Base-by-base conservation (phyloP, 23 tunicate species). In the Styela clava region DNA sequence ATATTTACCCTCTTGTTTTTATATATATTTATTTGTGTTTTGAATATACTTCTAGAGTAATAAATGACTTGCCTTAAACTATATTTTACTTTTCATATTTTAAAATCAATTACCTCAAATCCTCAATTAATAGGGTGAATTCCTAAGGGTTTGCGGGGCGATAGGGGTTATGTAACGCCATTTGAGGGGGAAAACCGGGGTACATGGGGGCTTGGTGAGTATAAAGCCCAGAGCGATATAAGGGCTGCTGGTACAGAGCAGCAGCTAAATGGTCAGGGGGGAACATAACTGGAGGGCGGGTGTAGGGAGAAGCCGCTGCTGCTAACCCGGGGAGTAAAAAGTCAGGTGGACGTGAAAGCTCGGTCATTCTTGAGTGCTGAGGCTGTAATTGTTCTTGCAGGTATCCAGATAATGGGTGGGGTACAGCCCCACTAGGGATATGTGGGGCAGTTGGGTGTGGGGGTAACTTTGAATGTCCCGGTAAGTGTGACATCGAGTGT, bases 301-400 rank as follows among this genome's bases (percentile, higher is more conserved):
- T 24, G 52, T 33, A 76, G 22, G 69, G 65, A 29, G 73, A 29
- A 3, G 70, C 9, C 32, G 77, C 77, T 16, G 77, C 77, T 9
- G 26, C 81, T 9, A 76, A 29, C 33, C 65, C 69, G 9, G 82
- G 69, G 20, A 87, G 68, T 34, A 87, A 36, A 31, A 82, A 85
- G 28, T 86, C 86, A 37, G 91, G 91, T 20, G 91, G 86, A 24
- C 91, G 68, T 5, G 91, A 82, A 22, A 87, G 77, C 34, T 87
- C 91, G 2, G 91, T 87, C 91, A 87, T 87, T 32, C 78, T 63
- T 22, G 82, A 69, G 22, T 35, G 81, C n/a, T 28, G 81, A 0
- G 81, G 37, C 64, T 76, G 81, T 21, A 76, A 21, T 21, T 36
- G 81, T 9, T 76, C 81, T 0, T 52, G 65, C 24, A 76, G 65